phyloP scores from a whole-genome alignment of 2,888 invertebrate genomes.

The Drosophila setosimentum region DNA sequence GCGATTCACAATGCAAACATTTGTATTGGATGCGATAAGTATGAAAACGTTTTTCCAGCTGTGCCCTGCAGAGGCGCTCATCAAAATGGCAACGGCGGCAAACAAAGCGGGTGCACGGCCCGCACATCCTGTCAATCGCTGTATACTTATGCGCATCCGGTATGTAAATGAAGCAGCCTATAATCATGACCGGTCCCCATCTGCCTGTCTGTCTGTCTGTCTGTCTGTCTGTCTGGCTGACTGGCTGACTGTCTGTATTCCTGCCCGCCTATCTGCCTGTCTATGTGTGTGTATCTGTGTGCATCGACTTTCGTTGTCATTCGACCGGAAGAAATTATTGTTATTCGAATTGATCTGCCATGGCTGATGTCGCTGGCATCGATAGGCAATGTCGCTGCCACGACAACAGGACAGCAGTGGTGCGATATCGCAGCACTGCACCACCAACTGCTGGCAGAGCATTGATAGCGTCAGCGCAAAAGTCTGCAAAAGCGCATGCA shows the following conservation, averaged over 20 bases:
- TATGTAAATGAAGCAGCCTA: slow-evolving; percentile 62
- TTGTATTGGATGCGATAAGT: slow-evolving; percentile 50
- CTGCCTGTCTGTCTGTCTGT: slow-evolving; percentile 10
- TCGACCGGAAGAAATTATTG: slow-evolving; percentile 81
- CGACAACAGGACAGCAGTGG: slow-evolving; percentile 24
- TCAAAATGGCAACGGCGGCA: slow-evolving; percentile 42
- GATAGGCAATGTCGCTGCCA: slow-evolving; percentile 57
- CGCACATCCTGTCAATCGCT: slow-evolving; percentile 78
- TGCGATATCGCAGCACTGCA: slow-evolving; percentile 58
- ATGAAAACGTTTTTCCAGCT: slow-evolving; percentile 38
- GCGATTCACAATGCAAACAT: slow-evolving; percentile 23
- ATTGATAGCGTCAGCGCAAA: slow-evolving; percentile 74
- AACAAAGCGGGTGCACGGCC: slow-evolving; percentile 72
- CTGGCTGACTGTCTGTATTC: slow-evolving; percentile 8
- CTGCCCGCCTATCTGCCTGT: slow-evolving; percentile 14
- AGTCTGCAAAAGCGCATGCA: slow-evolving; percentile 44
- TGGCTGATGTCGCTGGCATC: slow-evolving; percentile 48
- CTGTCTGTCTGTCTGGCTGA: neutral
- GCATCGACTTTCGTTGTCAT: slow-evolving; percentile 58
- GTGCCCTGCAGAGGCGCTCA: slow-evolving; percentile 36
- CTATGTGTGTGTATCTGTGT: slow-evolving; percentile 13
- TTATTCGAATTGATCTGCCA: slow-evolving; percentile 80
- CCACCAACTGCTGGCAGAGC: slow-evolving; percentile 53
- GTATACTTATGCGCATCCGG: slow-evolving; percentile 78
- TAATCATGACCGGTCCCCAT: slow-evolving; percentile 37